A percentile compares a stretch with the other conserved stretches of the same genome.
Conservation (phyloP, 2,797 vertebrate genomes). For the Chiroxiphia lanceolata region DNA sequence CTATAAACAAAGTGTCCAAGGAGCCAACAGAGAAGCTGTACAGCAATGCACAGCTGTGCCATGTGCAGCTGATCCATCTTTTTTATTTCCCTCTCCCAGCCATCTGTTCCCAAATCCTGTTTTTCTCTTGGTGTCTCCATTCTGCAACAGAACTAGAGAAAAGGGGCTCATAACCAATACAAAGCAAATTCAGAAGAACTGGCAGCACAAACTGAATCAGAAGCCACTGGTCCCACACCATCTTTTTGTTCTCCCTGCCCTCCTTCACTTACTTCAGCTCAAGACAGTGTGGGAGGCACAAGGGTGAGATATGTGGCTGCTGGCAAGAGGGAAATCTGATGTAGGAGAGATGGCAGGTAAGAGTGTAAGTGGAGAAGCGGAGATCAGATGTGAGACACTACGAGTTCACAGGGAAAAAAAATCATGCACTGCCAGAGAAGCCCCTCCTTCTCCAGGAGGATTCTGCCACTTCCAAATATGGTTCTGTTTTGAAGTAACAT, state of each 20-base stretch:
- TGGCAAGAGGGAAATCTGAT: neutral
- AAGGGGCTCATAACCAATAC: neutral
- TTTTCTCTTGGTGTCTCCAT: neutral
- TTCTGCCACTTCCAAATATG: neutral
- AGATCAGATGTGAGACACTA: neutral
- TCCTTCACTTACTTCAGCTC: neutral
- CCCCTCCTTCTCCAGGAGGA: neutral
- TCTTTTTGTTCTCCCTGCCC: neutral
- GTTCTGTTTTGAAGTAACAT: neutral
- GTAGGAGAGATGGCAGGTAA: neutral
- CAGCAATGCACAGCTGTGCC: neutral
- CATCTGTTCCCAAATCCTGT: slow-evolving; percentile 18
- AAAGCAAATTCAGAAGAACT: neutral
- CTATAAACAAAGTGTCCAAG: neutral
- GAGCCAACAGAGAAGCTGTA: neutral
- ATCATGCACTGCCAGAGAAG: neutral
- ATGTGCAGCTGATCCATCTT: neutral
- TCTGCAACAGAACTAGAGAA: neutral
- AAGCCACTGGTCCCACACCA: neutral
- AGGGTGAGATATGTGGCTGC: neutral
- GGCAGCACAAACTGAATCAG: neutral
- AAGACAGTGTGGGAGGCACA: neutral
- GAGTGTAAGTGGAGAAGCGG: neutral
- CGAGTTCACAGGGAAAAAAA: neutral
- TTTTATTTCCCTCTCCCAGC: neutral